These are phyloP conservation scores for Himalopsyche kuldschensis DNA, from an alignment of 2,888 invertebrate species.

Conservation along the genomic window DNA sequence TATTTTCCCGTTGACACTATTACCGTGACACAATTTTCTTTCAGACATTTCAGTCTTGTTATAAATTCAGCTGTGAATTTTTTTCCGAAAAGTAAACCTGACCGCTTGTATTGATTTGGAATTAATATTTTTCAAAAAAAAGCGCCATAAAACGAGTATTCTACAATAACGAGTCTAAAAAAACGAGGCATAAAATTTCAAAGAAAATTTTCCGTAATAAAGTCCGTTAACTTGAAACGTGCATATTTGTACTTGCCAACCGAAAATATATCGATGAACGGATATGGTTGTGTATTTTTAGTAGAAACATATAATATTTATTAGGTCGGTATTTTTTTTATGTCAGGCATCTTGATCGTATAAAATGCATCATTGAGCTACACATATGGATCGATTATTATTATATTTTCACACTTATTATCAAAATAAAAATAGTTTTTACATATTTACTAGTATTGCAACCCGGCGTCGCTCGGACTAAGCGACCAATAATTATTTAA, in stretches of 20 bases:
- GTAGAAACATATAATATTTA: no score
- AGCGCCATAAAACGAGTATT: not conserved
- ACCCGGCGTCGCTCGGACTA: no score
- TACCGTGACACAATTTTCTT: not conserved
- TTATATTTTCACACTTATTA: no score
- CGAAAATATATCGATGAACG: not conserved
- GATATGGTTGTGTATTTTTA: not conserved
- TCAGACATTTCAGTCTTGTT: not conserved
- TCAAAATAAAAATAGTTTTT: no score
- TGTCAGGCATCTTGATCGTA: no score
- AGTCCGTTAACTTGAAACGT: conserved; percentile 7
- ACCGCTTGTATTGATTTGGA: not conserved
- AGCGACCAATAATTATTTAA: no score
- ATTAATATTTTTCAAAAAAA: not conserved
- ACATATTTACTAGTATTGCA: no score
- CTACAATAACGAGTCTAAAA: not conserved
- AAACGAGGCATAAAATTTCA: conserved; percentile 1
- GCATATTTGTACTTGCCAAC: conserved; percentile 8
- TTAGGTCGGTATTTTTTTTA: no score
- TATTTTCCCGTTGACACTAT: not conserved
- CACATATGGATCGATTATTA: no score
- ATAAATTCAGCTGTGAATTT: not conserved
- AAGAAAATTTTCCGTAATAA: conserved; percentile 10
- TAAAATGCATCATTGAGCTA: no score
- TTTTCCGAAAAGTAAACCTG: not conserved